These are phyloP conservation scores for Aeoliscus strigatus DNA, from an alignment of 2,797 vertebrate genomes.

Conservation along the genomic window DNA sequence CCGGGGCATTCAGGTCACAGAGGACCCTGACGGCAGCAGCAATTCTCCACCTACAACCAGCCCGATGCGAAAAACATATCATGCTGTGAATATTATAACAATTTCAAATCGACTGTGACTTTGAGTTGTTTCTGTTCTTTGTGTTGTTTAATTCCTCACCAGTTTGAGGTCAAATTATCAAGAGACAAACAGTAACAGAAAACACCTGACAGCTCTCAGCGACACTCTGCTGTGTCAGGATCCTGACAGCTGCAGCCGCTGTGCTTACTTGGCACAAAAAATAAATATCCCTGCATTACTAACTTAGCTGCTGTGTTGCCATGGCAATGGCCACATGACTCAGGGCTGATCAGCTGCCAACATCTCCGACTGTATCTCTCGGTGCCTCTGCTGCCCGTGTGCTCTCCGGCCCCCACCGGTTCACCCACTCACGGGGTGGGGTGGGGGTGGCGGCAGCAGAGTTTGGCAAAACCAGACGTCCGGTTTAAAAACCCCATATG, in stretches of 20 bases:
- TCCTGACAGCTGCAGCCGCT: constrained; percentile 9
- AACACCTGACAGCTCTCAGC: background rate
- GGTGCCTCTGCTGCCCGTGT: constrained; percentile 38
- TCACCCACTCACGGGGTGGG: constrained; percentile 49
- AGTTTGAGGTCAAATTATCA: too few species aligned
- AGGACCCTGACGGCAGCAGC: constrained; percentile 60
- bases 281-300: constrained; percentile 44
- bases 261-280: constrained; percentile 13
- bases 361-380: constrained; percentile 44
- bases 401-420: constrained; percentile 29
- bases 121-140: too few species aligned
- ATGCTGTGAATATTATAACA: background rate
- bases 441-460: constrained; percentile 24
- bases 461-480: constrained; percentile 36
- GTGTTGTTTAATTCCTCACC: too few species aligned
- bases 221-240: constrained; percentile 5
- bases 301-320: constrained; percentile 56
- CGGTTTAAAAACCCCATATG: constrained; percentile 39
- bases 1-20: constrained; percentile 43
- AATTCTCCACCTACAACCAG: constrained; percentile 30
- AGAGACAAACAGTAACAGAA: background rate
- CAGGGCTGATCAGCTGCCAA: constrained; percentile 44
- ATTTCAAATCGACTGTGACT: too few species aligned
- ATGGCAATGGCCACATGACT: constrained; percentile 65
- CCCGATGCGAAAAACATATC: background rate